Percentiles rank a stretch among this genome's conserved stretches.
Conservation (phyloP, 2,113 vertebrate genomes). For the Anser cygnoides region DNA sequence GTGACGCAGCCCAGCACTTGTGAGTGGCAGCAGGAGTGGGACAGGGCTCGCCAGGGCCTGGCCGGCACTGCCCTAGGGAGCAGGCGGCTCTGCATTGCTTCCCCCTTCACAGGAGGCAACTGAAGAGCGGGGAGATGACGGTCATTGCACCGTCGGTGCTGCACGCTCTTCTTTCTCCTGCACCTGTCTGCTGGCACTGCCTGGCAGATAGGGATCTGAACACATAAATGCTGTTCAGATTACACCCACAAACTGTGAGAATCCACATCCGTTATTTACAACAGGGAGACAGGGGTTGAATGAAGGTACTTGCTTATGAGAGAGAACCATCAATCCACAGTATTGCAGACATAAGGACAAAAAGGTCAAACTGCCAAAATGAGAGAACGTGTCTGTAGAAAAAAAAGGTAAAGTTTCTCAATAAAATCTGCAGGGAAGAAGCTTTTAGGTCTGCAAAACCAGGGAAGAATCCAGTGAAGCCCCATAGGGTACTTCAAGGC, state of each 20-base stretch:
- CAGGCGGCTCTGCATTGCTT: neutral
- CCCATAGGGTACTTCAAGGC: neutral
- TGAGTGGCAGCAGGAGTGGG: too few relatives aligned
- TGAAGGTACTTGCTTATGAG: neutral
- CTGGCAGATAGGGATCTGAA: neutral
- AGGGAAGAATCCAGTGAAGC: neutral
- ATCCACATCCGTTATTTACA: neutral
- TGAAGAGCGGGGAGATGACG: neutral
- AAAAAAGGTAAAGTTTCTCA: neutral
- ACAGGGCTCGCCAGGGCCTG: neutral
- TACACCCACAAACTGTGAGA: neutral
- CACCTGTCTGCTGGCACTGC: neutral
- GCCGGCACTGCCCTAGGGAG: neutral
- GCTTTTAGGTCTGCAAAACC: neutral
- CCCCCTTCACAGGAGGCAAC: neutral
- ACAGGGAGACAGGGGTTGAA: neutral
- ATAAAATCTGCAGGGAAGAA: neutral
- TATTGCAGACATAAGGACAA: neutral
- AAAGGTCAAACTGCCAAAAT: neutral
- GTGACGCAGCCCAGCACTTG: too few relatives aligned
- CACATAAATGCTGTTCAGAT: neutral
- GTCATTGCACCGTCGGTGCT: neutral
- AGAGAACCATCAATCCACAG: neutral
- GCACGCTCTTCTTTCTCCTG: neutral
- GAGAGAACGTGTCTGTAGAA: neutral